phyloP scores from a whole-genome alignment of 2,113 vertebrate genomes.

The Vidua macroura region DNA sequence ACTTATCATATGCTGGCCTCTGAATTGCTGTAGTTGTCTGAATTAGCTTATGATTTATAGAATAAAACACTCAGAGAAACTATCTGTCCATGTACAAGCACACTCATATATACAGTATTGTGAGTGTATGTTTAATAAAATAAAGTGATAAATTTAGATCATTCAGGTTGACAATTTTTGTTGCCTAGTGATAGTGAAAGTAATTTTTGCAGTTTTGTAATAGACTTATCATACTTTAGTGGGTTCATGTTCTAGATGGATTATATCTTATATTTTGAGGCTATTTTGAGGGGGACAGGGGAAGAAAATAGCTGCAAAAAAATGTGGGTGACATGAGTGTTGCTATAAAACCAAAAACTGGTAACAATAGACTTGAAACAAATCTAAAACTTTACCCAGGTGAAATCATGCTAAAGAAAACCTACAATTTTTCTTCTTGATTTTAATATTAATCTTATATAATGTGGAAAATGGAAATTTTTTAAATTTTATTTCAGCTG shows the following conservation, averaged over 20 bases:
- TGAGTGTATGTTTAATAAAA: background rate
- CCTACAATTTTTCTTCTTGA: background rate
- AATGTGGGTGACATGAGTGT: background rate
- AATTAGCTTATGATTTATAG: background rate
- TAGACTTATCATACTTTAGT: background rate
- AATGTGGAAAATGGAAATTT: background rate
- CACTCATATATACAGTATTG: background rate
- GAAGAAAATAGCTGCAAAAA: background rate
- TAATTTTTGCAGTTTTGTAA: background rate
- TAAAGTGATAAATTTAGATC: background rate
- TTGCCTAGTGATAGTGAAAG: background rate
- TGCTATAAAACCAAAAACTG: background rate
- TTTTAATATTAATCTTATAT: background rate
- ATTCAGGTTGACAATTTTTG: background rate
- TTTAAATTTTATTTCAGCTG: background rate
- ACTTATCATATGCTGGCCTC: background rate
- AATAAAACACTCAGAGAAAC: background rate
- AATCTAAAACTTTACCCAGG: background rate
- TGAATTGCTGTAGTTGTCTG: background rate
- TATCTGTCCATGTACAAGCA: background rate
- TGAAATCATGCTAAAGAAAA: background rate
- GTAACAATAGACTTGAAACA: background rate
- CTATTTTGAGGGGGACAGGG: fast-evolving
- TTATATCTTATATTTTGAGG: background rate
- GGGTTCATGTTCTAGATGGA: background rate